A percentile compares a stretch with the other conserved stretches of the same genome.
Conservation (phyloP, 2,113 vertebrate genomes). For the Leptocoma aspasia region DNA sequence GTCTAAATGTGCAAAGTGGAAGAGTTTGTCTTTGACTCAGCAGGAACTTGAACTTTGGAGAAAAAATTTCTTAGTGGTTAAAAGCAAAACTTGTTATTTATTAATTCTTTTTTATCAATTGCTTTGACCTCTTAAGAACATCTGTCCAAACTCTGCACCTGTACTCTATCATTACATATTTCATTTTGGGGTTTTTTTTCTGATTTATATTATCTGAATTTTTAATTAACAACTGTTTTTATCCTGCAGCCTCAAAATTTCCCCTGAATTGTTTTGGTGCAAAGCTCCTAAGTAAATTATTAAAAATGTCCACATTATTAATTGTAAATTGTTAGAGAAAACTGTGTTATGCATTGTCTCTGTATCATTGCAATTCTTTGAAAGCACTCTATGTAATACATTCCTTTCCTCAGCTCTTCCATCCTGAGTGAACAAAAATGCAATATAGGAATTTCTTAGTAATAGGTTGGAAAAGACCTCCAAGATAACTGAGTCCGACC, state of each 20-base stretch:
- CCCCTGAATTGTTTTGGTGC: not conserved
- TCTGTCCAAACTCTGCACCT: not conserved
- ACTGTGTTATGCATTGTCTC: not conserved
- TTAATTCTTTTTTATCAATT: not conserved
- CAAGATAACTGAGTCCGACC: not conserved
- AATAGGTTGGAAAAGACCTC: not conserved
- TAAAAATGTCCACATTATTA: not conserved
- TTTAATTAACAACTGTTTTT: not conserved
- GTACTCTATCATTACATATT: not conserved
- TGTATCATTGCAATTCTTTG: not conserved
- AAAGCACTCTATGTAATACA: not conserved
- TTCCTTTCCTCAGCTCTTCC: not conserved
- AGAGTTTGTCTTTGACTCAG: not conserved
- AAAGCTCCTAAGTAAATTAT: not conserved
- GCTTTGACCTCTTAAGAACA: not conserved
- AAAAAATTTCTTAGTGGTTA: not conserved
- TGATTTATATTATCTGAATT: not conserved
- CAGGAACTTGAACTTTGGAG: not conserved
- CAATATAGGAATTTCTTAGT: not conserved
- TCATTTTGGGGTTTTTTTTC: fast-evolving
- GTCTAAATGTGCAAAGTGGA: not conserved
- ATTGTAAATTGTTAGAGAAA: not conserved
- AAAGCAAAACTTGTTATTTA: not conserved
- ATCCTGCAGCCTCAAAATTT: not conserved
- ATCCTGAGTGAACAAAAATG: not conserved